A percentile compares a stretch with the other conserved stretches of the same genome.
Conservation (phyloP, 2,888 invertebrate species). For the Callosobruchus maculatus region DNA sequence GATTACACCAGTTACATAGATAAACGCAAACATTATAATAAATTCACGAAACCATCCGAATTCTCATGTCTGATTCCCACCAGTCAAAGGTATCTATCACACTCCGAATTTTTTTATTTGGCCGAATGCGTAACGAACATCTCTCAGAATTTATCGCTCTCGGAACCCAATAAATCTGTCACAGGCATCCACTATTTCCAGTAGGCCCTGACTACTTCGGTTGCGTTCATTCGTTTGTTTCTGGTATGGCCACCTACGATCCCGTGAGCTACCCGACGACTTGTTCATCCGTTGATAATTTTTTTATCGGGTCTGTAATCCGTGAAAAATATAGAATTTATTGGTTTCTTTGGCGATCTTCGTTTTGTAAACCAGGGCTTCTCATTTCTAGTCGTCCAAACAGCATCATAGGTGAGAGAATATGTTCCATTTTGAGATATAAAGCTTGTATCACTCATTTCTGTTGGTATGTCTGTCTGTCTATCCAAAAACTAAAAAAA, state of each 20-base stretch:
- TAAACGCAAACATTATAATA: background rate
- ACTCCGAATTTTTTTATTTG: background rate
- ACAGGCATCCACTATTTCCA: background rate
- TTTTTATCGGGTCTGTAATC: background rate
- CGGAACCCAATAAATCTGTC: background rate
- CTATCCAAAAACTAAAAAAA: too few species aligned
- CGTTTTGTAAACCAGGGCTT: background rate
- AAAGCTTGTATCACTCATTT: too few species aligned
- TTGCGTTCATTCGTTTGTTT: slow-evolving; percentile 8
- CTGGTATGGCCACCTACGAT: slow-evolving; percentile 15
- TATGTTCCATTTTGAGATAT: too few species aligned
- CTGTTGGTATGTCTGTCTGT: too few species aligned
- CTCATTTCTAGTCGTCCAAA: too few species aligned
- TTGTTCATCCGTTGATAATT: background rate
- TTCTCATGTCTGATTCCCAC: background rate
- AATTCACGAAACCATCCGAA: background rate
- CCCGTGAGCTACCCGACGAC: background rate
- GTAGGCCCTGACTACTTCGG: background rate
- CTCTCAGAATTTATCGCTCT: background rate
- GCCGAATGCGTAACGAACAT: background rate
- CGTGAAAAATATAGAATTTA: background rate
- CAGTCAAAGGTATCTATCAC: background rate
- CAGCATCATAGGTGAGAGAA: too few species aligned
- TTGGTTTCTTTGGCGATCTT: background rate
- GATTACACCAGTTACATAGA: background rate